Conservation (phyloP, 2,888 invertebrate genomes). For the Metallyticus violacea region DNA sequence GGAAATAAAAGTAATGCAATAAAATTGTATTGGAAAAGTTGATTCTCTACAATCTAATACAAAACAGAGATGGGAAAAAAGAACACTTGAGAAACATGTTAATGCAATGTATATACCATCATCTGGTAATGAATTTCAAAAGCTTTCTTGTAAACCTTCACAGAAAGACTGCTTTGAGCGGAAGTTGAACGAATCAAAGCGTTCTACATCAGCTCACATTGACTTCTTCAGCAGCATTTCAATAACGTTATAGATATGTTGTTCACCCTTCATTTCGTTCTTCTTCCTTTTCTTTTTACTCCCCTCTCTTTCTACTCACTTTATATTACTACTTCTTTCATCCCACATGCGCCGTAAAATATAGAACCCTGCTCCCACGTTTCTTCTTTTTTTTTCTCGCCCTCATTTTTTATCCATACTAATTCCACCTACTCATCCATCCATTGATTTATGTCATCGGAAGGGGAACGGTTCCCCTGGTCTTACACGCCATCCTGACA, state of each 20-base stretch:
- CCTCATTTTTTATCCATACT: not conserved
- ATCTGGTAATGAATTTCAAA: too few species aligned
- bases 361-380: not conserved
- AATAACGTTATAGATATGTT: slow-evolving; percentile 2
- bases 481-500: not conserved
- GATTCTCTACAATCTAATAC: too few species aligned
- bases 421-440: slow-evolving; percentile 18
- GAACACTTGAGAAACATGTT: too few species aligned
- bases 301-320: not conserved
- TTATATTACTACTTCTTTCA: not conserved
- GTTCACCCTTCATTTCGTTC: not conserved
- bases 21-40: too few species aligned
- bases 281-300: not conserved
- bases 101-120: too few species aligned
- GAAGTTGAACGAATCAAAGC: not conserved
- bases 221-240: not conserved
- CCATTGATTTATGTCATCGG: slow-evolving; percentile 29
- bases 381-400: not conserved
- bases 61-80: too few species aligned
- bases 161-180: too few species aligned
- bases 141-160: too few species aligned
- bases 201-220: not conserved
- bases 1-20: too few species aligned
- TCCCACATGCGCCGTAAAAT: not conserved
- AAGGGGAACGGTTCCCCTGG: not conserved